Conservation (phyloP, 2,888 invertebrate genomes). For the Lissocephala sabroskyi region DNA sequence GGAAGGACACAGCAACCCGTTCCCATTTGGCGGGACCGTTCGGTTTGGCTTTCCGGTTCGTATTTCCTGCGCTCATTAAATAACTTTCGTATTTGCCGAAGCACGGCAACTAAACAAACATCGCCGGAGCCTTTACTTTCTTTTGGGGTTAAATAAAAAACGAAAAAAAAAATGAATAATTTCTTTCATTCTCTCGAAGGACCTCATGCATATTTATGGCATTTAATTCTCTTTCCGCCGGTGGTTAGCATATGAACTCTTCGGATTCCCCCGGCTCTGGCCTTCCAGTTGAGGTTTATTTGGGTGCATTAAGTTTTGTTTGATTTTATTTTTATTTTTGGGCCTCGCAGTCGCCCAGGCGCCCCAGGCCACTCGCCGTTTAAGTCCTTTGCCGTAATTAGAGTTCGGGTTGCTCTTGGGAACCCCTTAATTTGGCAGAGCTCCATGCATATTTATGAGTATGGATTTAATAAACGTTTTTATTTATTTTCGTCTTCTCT, state of each 20-base stretch:
- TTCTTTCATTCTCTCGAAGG: slow-evolving; percentile 18
- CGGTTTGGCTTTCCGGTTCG: slow-evolving; percentile 37
- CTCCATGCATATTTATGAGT: slow-evolving; percentile 65
- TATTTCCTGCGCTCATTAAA: slow-evolving; percentile 34
- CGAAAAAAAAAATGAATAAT: slow-evolving; percentile 12
- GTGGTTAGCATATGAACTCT: slow-evolving; percentile 15
- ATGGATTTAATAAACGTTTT: slow-evolving; percentile 59
- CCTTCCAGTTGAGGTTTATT: slow-evolving; percentile 20
- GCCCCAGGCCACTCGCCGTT: slow-evolving; percentile 10
- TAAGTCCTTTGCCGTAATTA: slow-evolving; percentile 42
- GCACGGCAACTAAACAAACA: slow-evolving; percentile 52
- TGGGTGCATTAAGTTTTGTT: slow-evolving; percentile 23
- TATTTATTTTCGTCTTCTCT: slow-evolving; percentile 18
- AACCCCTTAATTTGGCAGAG: slow-evolving; percentile 1
- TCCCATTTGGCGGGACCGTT: too few relatives aligned
- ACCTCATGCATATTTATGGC: slow-evolving; percentile 65
- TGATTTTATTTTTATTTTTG: slow-evolving; percentile 18
- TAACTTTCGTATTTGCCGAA: slow-evolving; percentile 34
- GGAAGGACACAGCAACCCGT: slow-evolving; percentile 1
- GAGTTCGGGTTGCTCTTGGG: slow-evolving; percentile 8
- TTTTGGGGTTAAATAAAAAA: too few relatives aligned
- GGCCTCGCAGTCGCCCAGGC: neutral
- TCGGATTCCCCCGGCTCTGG: slow-evolving; percentile 21
- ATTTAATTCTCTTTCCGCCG: slow-evolving; percentile 39
- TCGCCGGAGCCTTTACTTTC: slow-evolving; percentile 20